Conservation (phyloP, 2,888 invertebrate genomes). For the Drosophila diplacantha region DNA sequence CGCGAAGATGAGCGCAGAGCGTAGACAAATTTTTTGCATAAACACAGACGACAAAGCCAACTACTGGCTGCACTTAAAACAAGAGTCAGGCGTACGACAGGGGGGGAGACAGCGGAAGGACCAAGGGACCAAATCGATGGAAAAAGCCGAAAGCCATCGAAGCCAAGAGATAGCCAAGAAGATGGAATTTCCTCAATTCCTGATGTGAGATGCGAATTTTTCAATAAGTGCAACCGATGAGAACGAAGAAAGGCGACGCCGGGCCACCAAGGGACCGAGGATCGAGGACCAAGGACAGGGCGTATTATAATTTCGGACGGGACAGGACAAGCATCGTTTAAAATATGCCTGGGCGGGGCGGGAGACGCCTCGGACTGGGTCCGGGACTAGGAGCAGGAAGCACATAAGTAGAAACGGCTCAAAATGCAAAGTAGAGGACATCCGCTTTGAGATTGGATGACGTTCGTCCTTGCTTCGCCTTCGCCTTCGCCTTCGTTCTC, state of each 20-base stretch:
- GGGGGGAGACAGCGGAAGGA: not conserved
- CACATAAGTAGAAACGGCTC: conserved; percentile 72
- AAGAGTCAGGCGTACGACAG: conserved; percentile 41
- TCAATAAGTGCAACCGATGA: conserved; percentile 62
- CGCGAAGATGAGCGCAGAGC: conserved; percentile 52
- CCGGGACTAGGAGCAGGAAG: conserved; percentile 67
- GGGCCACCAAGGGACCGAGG: conserved; percentile 43
- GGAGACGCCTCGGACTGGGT: conserved; percentile 21
- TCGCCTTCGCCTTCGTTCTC: conserved; percentile 22
- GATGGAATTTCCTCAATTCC: conserved; percentile 48
- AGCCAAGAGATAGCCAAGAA: conserved; percentile 19
- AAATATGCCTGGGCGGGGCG: conserved; percentile 59
- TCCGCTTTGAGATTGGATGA: conserved; percentile 73
- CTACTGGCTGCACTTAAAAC: conserved; percentile 69
- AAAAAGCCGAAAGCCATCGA: conserved; percentile 30
- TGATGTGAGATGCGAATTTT: conserved; percentile 61
- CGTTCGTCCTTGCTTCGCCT: conserved; percentile 48
- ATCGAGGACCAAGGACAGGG: not conserved
- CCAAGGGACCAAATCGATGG: conserved; percentile 24
- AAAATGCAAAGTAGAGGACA: conserved; percentile 73
- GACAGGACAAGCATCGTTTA: conserved; percentile 57
- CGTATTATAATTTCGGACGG: conserved; percentile 52
- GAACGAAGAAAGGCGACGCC: conserved; percentile 13
- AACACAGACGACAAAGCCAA: conserved; percentile 72
- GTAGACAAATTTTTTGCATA: conserved; percentile 70